Conservation (phyloP, 2,113 vertebrate species). For the Nesoenas mayeri region DNA sequence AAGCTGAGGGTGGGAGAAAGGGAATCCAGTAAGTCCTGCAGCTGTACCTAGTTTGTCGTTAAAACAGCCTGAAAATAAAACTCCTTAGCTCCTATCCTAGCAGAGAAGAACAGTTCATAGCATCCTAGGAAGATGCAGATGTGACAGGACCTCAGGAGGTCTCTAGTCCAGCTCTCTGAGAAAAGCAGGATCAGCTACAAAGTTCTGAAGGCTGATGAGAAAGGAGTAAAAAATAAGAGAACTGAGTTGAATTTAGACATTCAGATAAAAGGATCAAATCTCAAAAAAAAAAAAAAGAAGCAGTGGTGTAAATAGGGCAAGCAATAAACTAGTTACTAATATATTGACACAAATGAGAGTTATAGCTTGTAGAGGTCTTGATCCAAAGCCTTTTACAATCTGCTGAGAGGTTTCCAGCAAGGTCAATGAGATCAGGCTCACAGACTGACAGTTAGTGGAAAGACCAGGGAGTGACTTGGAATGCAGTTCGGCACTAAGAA, state of each 20-base stretch:
- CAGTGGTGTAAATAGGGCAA: background rate
- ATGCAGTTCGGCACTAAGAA: background rate
- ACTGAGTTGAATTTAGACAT: background rate
- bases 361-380: background rate
- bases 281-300: background rate
- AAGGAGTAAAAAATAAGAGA: background rate
- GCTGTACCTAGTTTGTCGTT: background rate
- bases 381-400: background rate
- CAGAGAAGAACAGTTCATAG: background rate
- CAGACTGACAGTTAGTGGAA: background rate
- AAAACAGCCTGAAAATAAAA: background rate
- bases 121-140: background rate
- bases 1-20: background rate
- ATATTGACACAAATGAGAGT: background rate
- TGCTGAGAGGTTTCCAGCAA: background rate
- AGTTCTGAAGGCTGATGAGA: background rate
- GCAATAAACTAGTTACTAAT: background rate
- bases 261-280: background rate
- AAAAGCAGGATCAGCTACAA: background rate
- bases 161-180: background rate
- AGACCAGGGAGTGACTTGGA: background rate
- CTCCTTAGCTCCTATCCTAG: background rate
- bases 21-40: background rate
- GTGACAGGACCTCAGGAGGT: background rate
- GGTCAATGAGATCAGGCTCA: background rate